These are phyloP conservation scores for Exephanes ischioxanthus DNA, from an alignment of 2,888 invertebrate genomes.

Conservation along the genomic window DNA sequence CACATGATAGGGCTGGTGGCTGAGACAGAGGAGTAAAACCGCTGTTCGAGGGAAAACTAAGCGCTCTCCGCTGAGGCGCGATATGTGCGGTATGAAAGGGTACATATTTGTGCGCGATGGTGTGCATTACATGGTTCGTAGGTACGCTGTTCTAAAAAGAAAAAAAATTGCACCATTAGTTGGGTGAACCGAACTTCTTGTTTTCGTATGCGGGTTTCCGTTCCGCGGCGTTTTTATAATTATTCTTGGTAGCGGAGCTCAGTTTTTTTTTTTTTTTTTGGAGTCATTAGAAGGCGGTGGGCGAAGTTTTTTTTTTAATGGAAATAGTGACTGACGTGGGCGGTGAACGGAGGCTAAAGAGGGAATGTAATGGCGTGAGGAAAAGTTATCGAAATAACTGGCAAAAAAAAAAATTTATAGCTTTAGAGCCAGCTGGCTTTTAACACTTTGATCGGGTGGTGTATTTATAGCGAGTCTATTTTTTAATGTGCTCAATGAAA, in stretches of 20 bases:
- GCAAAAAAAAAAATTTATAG: background rate
- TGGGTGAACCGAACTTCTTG: background rate
- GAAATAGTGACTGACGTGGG: background rate
- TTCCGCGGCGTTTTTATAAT: conserved; percentile 33
- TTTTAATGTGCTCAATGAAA: background rate
- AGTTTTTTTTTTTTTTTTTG: conserved; percentile 3
- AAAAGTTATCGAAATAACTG: background rate
- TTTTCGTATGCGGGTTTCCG: conserved; percentile 3
- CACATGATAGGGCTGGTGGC: background rate
- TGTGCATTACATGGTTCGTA: conserved; percentile 10
- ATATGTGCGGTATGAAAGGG: conserved; percentile 24
- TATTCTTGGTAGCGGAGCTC: conserved; percentile 27
- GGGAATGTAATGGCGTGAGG: background rate
- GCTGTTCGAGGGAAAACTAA: conserved; percentile 10
- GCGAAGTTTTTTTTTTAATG: background rate
- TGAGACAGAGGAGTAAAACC: conserved; percentile 17
- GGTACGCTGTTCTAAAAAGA: background rate
- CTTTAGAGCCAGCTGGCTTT: background rate
- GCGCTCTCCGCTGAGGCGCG: conserved; percentile 24
- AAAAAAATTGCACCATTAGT: conserved; percentile 27
- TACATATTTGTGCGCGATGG: background rate
- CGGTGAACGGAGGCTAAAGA: background rate
- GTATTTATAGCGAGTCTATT: background rate
- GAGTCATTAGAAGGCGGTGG: conserved; percentile 17
- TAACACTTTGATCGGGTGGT: background rate